Percentiles rank a stretch among this genome's conserved stretches.
Evolutionary conservation across 2,797 vertebrate genomes (phyloP).

Genomic region (Scyliorhinus canicula): DNA sequence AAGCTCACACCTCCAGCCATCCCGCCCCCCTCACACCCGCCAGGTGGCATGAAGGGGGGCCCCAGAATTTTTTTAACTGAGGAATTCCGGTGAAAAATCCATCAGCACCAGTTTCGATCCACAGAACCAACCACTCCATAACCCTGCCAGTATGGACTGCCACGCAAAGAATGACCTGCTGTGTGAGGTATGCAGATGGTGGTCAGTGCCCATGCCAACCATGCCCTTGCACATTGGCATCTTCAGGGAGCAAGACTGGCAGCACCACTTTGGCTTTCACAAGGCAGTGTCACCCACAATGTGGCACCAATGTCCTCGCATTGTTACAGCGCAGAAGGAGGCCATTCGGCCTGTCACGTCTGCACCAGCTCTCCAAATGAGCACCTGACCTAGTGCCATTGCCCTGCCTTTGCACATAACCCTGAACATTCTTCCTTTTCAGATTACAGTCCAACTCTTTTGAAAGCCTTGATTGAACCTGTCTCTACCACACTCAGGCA

Average conservation of each 20-base stretch:
- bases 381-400: too few relatives aligned
- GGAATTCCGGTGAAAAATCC: not conserved
- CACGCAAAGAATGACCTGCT: not conserved
- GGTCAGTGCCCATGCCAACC: not conserved
- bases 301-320: not conserved
- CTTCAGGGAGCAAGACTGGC: not conserved
- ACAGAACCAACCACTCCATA: not conserved
- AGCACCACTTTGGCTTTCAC: not conserved
- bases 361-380: too few relatives aligned
- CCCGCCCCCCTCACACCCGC: too few relatives aligned
- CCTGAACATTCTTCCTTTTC: too few relatives aligned
- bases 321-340: too few relatives aligned
- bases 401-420: too few relatives aligned
- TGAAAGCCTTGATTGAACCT: too few relatives aligned
- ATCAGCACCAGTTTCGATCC: not conserved
- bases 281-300: not conserved
- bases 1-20: too few relatives aligned
- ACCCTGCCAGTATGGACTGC: not conserved
- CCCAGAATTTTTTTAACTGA: not conserved
- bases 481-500: too few relatives aligned
- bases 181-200: not conserved
- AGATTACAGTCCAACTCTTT: too few relatives aligned
- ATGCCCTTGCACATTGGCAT: not conserved
- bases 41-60: not conserved
- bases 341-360: too few relatives aligned